Conservation (phyloP, 2,113 vertebrate species). For the Nothobranchius furzeri region DNA sequence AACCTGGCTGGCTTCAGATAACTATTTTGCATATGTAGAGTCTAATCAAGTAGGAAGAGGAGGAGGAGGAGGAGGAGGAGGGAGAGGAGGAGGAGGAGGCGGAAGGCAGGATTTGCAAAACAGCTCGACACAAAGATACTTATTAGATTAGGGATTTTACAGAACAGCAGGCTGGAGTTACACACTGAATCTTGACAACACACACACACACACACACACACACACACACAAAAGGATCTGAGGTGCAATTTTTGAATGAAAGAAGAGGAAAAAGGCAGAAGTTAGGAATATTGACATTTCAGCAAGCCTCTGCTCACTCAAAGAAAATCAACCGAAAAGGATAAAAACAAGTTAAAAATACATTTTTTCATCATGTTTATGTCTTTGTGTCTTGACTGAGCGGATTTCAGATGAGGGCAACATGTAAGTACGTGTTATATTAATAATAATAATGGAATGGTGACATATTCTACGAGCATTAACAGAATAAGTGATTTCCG, state of each 20-base stretch:
- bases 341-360: conserved; percentile 14
- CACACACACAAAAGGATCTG: conserved; percentile 6
- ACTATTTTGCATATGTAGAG: conserved; percentile 52
- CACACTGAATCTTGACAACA: conserved; percentile 25
- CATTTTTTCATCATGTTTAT: conserved; percentile 19
- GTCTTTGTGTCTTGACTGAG: conserved; percentile 27
- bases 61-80: conserved; percentile 26
- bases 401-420: conserved; percentile 28
- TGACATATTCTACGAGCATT: conserved; percentile 20
- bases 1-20: conserved; percentile 57
- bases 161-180: conserved; percentile 40
- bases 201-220: neutral
- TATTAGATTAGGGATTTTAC: conserved; percentile 65
- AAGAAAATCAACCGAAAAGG: conserved; percentile 28
- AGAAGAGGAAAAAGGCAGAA: neutral
- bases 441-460: conserved; percentile 17
- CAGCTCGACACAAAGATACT: conserved; percentile 59
- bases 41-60: conserved; percentile 58
- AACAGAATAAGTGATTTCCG: conserved; percentile 15
- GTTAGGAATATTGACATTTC: conserved; percentile 32
- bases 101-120: conserved; percentile 60
- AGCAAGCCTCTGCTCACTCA: conserved; percentile 14
- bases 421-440: conserved; percentile 5
- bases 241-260: neutral
- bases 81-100: conserved; percentile 12